Evolutionary conservation across 2,797 vertebrate genomes (phyloP), one percentile per base, ranked within the genome.

Genomic region (Ciconia nigra): DNA sequence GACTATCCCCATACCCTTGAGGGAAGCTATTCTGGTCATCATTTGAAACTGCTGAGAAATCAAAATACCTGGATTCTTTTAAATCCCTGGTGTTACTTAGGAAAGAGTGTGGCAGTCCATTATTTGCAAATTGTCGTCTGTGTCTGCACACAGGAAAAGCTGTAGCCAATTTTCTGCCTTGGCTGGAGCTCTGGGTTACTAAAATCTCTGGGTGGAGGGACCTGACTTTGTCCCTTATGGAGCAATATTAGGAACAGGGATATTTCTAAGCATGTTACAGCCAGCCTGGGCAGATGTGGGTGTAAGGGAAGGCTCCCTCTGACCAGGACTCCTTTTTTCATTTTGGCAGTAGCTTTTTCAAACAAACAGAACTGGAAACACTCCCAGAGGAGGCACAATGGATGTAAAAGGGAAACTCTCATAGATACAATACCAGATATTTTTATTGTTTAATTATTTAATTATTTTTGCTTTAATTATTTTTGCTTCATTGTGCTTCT

Each of bases 361-460:
- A 63, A 65, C 26, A 85, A 80, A 81, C 26, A 51, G 70, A 72
- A 49, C 37, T n/a, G 29, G 39, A 57, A 86, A 63, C 5, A 12
- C 16, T 61, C 57, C 29, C 54, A 81, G 44, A 59, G 57, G 7
- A 85, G 15, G 10, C 31, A 93, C 19, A 12, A 59, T 26, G 41
- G n/a, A 87, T 77, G n/a, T 63, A 44, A 87, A 88, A 63, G 28
- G 10, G 16, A 91, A 96, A 86, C 11, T 71, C 66, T 52, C 10
- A 63, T 4, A 71, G 55, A 83, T 10, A 55, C 13, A 80, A n/a
- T 26, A 41, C 5, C 58, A 72, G 57, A 18, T 31, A 31, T 57
- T 89, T 91, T 76, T 51, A 42, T 79, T 54, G 21, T 89, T 65
- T 79, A 82, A 91, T 91, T n/a, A 72, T 69, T 87, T 95, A 39